Evolutionary conservation across 2,888 invertebrate genomes (phyloP).

Genomic region (Mesoligia furuncula): DNA sequence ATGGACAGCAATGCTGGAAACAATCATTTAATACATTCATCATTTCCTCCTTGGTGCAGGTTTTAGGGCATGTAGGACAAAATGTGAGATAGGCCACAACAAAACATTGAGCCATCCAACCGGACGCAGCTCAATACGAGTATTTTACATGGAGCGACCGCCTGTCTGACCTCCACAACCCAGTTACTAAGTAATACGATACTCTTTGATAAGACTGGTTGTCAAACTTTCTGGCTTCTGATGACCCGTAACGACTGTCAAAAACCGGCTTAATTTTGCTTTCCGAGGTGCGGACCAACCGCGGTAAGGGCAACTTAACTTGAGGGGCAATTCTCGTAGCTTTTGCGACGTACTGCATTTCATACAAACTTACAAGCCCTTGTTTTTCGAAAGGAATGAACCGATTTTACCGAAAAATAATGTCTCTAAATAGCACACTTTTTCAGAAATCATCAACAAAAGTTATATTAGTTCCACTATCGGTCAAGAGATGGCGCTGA

Average conservation of each 20-base stretch:
- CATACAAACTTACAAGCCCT: too few species aligned
- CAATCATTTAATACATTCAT: slow-evolving; percentile 12
- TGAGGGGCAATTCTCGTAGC: too few species aligned
- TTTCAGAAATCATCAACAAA: too few species aligned
- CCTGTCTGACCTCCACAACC: not conserved
- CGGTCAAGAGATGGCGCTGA: too few species aligned
- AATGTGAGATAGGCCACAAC: not conserved
- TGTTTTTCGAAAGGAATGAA: too few species aligned
- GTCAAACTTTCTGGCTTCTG: not conserved
- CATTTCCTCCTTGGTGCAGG: not conserved
- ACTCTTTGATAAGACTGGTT: not conserved
- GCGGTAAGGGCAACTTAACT: not conserved
- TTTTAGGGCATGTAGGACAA: not conserved
- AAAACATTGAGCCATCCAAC: not conserved
- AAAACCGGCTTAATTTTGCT: not conserved
- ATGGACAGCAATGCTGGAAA: slow-evolving; percentile 94
- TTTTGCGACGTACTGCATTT: too few species aligned
- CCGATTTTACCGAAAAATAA: too few species aligned
- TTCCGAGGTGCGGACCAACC: not conserved
- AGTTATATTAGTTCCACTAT: too few species aligned
- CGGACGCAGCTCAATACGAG: too few species aligned
- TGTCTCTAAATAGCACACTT: too few species aligned
- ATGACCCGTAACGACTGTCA: not conserved
- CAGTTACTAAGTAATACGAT: not conserved
- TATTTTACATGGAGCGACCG: too few species aligned